Evolutionary conservation across 2,113 vertebrate species (phyloP).

Genomic region (Poicephalus meyeri): DNA sequence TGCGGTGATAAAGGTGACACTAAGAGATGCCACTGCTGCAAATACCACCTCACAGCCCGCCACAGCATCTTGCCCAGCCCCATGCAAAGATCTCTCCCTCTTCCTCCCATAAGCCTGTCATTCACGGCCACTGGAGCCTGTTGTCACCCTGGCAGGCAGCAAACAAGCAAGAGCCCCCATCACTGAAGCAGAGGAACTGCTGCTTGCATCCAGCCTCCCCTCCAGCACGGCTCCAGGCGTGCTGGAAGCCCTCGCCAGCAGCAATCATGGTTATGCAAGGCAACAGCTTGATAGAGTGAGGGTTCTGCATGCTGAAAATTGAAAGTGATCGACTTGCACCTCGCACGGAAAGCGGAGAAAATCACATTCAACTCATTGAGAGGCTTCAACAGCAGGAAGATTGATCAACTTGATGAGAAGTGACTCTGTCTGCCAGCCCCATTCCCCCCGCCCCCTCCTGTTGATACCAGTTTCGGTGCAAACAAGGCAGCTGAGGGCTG

Average conservation of each 20-base stretch:
- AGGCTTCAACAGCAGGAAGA: conserved; percentile 66
- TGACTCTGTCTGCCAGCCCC: background rate
- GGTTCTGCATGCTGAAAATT: conserved; percentile 59
- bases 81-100: background rate
- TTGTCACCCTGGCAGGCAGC: background rate
- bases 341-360: conserved; percentile 41
- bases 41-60: background rate
- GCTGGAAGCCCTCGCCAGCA: background rate
- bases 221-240: background rate
- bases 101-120: background rate
- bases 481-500: background rate
- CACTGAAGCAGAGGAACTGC: background rate
- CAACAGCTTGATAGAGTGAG: conserved; percentile 41
- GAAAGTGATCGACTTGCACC: conserved; percentile 70
- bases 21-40: background rate
- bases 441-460: background rate
- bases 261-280: conserved; percentile 38
- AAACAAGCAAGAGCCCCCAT: fast-evolving
- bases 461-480: background rate
- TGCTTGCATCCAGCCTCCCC: background rate
- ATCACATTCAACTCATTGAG: conserved; percentile 70
- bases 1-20: too few species aligned
- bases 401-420: conserved; percentile 68
- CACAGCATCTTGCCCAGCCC: background rate
- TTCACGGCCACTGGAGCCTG: fast-evolving